Conservation (phyloP, 2,113 vertebrate species). For the Pangasianodon hypophthalmus region DNA sequence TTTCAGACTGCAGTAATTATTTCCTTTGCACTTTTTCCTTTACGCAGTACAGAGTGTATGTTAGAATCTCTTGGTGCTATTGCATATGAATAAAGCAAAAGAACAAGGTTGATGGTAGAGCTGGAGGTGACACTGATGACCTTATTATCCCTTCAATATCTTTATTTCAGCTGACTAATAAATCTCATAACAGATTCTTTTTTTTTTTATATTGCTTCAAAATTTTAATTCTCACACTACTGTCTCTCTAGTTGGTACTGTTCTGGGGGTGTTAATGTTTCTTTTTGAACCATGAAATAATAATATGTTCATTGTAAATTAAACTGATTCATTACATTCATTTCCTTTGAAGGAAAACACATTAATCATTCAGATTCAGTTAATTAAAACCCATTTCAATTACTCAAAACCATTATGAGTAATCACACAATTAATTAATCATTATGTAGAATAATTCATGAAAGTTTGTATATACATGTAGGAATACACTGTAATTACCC, state of each 20-base stretch:
- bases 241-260: neutral
- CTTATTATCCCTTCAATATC: neutral
- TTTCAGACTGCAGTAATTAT: constrained; percentile 13
- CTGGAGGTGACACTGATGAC: neutral
- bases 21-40: constrained; percentile 19
- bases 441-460: neutral
- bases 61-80: constrained; percentile 29
- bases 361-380: neutral
- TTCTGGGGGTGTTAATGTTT: neutral
- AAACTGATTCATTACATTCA: neutral
- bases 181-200: neutral
- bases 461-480: neutral
- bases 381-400: neutral
- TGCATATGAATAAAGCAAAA: constrained; percentile 53
- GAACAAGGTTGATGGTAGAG: constrained; percentile 32
- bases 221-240: neutral
- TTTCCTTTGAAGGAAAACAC: neutral
- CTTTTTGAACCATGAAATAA: neutral
- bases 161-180: neutral
- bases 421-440: constrained; percentile 1
- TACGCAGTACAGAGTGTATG: neutral
- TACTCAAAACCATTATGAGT: neutral
- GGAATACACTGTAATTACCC: neutral
- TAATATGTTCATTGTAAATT: neutral
- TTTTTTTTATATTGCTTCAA: constrained; percentile 44